Percentiles rank a stretch among this genome's conserved stretches.
These are phyloP conservation scores for Eilema depressum DNA, from an alignment of 2,888 invertebrate genomes.

Conservation along the genomic window DNA sequence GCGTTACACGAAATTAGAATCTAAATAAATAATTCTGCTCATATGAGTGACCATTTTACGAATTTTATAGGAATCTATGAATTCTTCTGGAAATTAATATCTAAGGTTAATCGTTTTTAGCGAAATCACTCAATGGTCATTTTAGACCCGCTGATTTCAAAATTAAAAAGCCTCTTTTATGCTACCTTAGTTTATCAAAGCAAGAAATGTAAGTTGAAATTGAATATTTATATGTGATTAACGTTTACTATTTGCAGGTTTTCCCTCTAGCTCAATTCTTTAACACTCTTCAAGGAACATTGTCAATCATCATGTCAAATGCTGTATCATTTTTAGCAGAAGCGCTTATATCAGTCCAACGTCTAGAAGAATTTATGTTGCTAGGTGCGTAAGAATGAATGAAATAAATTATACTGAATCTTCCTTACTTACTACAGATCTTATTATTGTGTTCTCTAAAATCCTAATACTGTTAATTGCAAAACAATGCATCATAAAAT, in stretches of 20 bases:
- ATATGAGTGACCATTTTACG: too few relatives aligned
- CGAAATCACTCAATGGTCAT: too few relatives aligned
- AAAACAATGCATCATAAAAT: too few relatives aligned
- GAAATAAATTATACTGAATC: conserved; percentile 21
- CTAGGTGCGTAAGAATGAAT: conserved; percentile 76
- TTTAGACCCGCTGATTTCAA: too few relatives aligned
- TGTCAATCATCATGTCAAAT: conserved; percentile 88
- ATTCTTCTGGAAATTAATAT: too few relatives aligned
- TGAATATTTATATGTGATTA: background rate
- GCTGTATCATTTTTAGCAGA: conserved; percentile 88
- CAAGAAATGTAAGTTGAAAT: background rate
- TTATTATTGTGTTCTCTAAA: background rate
- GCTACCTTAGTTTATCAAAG: too few relatives aligned
- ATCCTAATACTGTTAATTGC: too few relatives aligned
- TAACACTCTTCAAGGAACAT: conserved; percentile 88
- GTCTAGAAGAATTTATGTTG: conserved; percentile 88
- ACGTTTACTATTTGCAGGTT: conserved; percentile 79
- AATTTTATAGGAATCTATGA: too few relatives aligned
- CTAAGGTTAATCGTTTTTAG: too few relatives aligned
- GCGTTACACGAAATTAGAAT: too few relatives aligned
- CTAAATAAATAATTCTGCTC: too few relatives aligned
- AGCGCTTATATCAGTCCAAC: conserved; percentile 87
- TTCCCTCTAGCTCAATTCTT: conserved; percentile 89
- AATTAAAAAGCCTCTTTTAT: too few relatives aligned
- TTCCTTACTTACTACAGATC: conserved; percentile 33